These are phyloP conservation scores for Amia ocellicauda DNA, from an alignment of 2,113 vertebrate species.

Conservation along the genomic window DNA sequence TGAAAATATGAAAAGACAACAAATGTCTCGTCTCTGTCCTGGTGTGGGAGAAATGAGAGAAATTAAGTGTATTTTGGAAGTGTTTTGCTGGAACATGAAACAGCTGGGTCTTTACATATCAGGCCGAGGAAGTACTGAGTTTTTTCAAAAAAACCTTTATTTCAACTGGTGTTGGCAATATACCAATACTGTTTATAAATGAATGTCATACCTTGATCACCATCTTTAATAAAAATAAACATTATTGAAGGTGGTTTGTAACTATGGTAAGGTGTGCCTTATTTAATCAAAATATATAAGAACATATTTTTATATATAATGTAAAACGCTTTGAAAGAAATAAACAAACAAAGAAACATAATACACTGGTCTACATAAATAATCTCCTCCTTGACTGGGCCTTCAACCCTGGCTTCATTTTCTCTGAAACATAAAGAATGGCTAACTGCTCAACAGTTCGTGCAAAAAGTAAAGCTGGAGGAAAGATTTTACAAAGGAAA, in stretches of 20 bases:
- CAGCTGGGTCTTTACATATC: conserved; percentile 18
- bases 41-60: not conserved
- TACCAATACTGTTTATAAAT: conserved; percentile 85
- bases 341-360: conserved; percentile 60
- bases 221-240: conserved; percentile 94
- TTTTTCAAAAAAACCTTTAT: conserved; percentile 84
- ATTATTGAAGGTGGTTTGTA: conserved; percentile 84
- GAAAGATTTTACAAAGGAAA: conserved; percentile 54
- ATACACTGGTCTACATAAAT: conserved; percentile 73
- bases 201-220: conserved; percentile 82
- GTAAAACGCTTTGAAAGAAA: conserved; percentile 66
- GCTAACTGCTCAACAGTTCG: conserved; percentile 68
- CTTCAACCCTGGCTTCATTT: conserved; percentile 56
- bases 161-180: conserved; percentile 84
- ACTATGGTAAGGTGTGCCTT: conserved; percentile 77
- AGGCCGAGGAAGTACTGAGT: conserved; percentile 43
- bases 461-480: conserved; percentile 60
- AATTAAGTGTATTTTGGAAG: not conserved
- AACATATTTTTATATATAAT: conserved; percentile 44
- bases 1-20: not conserved
- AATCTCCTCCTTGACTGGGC: conserved; percentile 62
- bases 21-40: not conserved
- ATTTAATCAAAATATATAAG: conserved; percentile 71
- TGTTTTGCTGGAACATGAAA: not conserved
- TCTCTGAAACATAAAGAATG: conserved; percentile 49